These are phyloP conservation scores for Dicranocentrus wangi DNA, from an alignment of 2,888 invertebrate species.

Conservation along the genomic window DNA sequence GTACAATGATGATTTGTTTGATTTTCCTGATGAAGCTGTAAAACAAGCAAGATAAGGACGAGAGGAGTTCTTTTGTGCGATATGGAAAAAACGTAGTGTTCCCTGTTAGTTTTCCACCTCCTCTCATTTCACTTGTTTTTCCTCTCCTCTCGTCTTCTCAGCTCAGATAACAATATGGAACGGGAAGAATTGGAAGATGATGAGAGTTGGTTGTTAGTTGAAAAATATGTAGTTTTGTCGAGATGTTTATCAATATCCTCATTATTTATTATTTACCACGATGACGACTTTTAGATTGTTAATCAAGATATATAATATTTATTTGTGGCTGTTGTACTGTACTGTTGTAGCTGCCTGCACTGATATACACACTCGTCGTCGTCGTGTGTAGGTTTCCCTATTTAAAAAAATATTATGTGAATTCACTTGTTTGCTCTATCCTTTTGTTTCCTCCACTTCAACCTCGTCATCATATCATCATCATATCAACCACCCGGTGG, in stretches of 20 bases:
- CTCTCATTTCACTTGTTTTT: constrained; percentile 42
- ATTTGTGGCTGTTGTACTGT: neutral
- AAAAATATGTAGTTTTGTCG: constrained; percentile 14
- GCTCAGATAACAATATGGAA: neutral
- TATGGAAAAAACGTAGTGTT: constrained; percentile 4
- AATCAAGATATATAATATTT: constrained; percentile 16
- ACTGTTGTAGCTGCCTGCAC: neutral
- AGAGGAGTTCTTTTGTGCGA: neutral
- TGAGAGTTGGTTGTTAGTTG: neutral
- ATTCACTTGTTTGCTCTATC: constrained; percentile 19
- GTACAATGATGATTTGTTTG: too few species aligned
- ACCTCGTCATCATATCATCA: neutral
- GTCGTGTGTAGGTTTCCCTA: too few species aligned
- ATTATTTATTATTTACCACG: constrained; percentile 49
- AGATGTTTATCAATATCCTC: constrained; percentile 55
- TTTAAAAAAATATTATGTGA: neutral
- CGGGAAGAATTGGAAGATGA: neutral
- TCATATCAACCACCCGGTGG: too few species aligned
- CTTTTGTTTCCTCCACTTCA: constrained; percentile 28
- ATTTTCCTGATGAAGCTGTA: too few species aligned
- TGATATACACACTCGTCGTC: too few species aligned
- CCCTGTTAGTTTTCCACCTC: constrained; percentile 35
- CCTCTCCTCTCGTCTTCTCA: neutral
- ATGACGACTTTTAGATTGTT: neutral
- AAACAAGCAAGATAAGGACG: too few species aligned